phyloP scores from a whole-genome alignment of 2,113 vertebrate genomes.

The sheep (Ovis aries) region ARS-UI_Ramb_v3.0 NC_056061.1:53898001-53898500 shows the following conservation, averaged over 20 bases:
- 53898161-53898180: not conserved
- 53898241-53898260: not conserved
- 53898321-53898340: not conserved
- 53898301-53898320: not conserved
- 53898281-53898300: not conserved
- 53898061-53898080: conserved; percentile 23
- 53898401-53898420: not conserved
- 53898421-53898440: not conserved
- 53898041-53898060: not conserved
- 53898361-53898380: not conserved
- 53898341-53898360: not conserved
- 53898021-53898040: conserved; percentile 43
- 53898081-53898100: conserved; percentile 20
- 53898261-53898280: accelerated
- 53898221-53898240: not conserved
- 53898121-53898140: not conserved
- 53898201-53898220: not conserved
- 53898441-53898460: not conserved
- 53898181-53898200: not conserved
- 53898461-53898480: not conserved
- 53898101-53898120: not conserved
- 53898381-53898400: not conserved
- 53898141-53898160: not conserved
- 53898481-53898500: not conserved
- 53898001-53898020: not conserved